Conservation (phyloP, 2,888 invertebrate species). For the Leptopilina syphax region DNA sequence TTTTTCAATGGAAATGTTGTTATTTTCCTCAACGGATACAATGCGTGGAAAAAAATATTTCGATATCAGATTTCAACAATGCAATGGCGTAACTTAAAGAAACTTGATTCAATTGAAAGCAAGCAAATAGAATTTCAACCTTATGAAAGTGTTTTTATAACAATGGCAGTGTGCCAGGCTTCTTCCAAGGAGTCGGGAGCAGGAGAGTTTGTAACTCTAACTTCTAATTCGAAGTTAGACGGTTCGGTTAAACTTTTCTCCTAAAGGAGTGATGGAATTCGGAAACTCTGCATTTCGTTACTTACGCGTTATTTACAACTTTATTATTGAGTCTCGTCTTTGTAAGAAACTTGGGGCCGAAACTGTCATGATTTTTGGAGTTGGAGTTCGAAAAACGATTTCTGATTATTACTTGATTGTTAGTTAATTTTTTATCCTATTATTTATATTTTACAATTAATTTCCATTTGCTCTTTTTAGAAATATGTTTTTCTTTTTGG, state of each 20-base stretch:
- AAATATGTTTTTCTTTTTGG: too few species aligned
- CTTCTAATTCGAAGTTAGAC: conserved; percentile 33
- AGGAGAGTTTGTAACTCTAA: conserved; percentile 31
- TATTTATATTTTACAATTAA: neutral
- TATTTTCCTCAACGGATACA: too few species aligned
- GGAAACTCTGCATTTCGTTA: conserved; percentile 36
- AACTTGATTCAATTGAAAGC: conserved; percentile 6
- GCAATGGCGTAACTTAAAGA: conserved; percentile 26
- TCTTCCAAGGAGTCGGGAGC: neutral
- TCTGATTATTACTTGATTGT: neutral
- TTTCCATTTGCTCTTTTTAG: too few species aligned
- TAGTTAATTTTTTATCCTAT: too few species aligned
- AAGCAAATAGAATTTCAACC: conserved; percentile 21
- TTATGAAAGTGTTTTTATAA: conserved; percentile 24
- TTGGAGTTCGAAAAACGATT: neutral
- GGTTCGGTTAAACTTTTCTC: conserved; percentile 27
- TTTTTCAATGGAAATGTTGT: too few species aligned
- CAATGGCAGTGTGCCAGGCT: conserved; percentile 15
- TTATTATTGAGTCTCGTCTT: conserved; percentile 29
- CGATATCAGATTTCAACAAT: neutral
- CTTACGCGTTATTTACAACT: conserved; percentile 33
- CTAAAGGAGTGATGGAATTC: conserved; percentile 18
- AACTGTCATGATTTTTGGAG: neutral
- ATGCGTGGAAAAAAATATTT: too few species aligned
- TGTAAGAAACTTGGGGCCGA: neutral